Conservation (phyloP, 1,140 invertebrate genomes). For the Linepithema humile region DNA sequence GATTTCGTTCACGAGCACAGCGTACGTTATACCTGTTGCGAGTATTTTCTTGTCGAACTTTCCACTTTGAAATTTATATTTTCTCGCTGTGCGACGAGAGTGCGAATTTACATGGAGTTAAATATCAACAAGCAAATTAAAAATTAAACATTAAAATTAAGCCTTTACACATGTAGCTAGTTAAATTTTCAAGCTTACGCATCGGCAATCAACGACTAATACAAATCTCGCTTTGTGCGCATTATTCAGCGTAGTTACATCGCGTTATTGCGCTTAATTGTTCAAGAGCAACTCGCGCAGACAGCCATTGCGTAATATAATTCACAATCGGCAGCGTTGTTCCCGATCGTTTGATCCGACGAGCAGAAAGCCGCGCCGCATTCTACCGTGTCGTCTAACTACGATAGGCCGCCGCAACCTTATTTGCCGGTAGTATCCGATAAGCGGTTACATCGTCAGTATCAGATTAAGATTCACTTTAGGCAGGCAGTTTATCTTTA, state of each 20-base stretch:
- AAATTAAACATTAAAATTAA: not conserved
- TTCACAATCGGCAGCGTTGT: constrained; percentile 5
- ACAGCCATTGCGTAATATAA: not conserved
- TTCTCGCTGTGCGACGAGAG: not conserved
- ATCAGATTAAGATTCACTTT: constrained; percentile 78
- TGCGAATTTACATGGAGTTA: not conserved
- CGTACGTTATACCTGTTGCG: not conserved
- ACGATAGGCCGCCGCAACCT: constrained; percentile 30
- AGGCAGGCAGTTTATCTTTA: constrained; percentile 76
- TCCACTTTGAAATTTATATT: not conserved
- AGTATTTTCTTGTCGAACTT: not conserved
- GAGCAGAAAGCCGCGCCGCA: constrained; percentile 10
- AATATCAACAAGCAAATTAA: not conserved
- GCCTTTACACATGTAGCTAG: not conserved
- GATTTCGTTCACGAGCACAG: not conserved
- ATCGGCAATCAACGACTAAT: not conserved
- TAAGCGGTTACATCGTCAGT: constrained; percentile 71
- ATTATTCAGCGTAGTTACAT: not conserved
- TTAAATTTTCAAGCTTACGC: not conserved
- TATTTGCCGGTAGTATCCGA: constrained; percentile 57
- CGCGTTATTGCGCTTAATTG: not conserved
- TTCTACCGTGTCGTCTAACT: constrained; percentile 21
- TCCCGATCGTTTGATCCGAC: not conserved
- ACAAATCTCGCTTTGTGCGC: constrained; percentile 1
- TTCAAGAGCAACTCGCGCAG: not conserved